phyloP scores from a whole-genome alignment of 2,888 invertebrate species.

The Nymphalis polychloros region DNA sequence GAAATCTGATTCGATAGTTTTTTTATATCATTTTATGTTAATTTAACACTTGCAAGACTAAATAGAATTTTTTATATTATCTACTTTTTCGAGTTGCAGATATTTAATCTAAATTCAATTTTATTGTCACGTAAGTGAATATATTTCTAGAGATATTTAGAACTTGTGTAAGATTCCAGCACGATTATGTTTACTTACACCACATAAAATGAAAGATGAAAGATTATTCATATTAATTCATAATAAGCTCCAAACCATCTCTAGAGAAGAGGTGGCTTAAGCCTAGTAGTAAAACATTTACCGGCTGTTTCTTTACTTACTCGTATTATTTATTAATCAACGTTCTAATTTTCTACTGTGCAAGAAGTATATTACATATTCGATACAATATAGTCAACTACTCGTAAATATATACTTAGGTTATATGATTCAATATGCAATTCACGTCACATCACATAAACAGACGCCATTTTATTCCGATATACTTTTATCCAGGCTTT shows the following conservation, averaged over 20 bases:
- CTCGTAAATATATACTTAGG: conserved; percentile 22
- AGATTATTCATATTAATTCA: not conserved
- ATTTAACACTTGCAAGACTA: no score
- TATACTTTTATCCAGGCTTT: conserved; percentile 13
- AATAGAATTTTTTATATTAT: no score
- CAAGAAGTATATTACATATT: not conserved
- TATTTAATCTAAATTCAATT: no score
- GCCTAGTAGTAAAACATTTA: no score
- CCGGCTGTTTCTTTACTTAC: no score
- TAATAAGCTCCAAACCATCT: not conserved
- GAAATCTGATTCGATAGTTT: no score
- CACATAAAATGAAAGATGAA: not conserved
- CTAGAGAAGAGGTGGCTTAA: no score
- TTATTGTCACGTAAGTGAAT: no score
- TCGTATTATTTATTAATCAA: not conserved
- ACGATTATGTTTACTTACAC: conserved; percentile 16
- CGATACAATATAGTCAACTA: not conserved
- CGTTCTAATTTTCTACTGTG: not conserved
- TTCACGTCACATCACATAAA: conserved; percentile 17
- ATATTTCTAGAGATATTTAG: no score
- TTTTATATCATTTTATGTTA: no score
- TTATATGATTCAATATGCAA: not conserved
- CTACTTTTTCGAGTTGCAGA: no score
- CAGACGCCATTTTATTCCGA: conserved; percentile 5
- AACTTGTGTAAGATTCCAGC: no score